These are phyloP conservation scores for Globia sparganii DNA, from an alignment of 2,888 invertebrate genomes.

Conservation along the genomic window DNA sequence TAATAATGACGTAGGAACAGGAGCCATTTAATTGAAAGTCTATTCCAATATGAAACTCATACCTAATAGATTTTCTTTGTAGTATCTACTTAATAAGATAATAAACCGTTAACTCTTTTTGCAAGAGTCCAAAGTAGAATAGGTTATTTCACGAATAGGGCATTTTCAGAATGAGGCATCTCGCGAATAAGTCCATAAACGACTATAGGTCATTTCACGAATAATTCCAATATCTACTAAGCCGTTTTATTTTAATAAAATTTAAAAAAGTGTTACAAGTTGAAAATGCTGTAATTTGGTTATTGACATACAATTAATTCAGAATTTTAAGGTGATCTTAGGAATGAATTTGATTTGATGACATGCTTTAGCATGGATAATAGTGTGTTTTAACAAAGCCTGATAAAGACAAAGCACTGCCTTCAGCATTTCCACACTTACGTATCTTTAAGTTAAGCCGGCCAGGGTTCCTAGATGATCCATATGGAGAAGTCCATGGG, in stretches of 20 bases:
- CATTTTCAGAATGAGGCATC: too few relatives aligned
- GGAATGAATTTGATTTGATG: not conserved
- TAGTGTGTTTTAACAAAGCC: not conserved
- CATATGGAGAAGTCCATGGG: not conserved
- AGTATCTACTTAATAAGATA: not conserved
- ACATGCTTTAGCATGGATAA: too few relatives aligned
- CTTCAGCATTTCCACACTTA: not conserved
- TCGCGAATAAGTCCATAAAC: too few relatives aligned
- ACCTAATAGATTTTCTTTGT: not conserved
- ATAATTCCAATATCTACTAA: too few relatives aligned
- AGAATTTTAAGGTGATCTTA: not conserved
- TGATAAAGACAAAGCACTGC: not conserved
- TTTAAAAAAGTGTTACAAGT: not conserved
- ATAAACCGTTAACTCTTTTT: too few relatives aligned
- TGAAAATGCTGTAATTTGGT: not conserved
- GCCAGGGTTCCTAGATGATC: not conserved
- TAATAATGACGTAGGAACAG: conserved; percentile 48
- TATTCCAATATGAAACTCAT: not conserved
- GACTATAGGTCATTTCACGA: too few relatives aligned
- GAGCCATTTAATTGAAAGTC: conserved; percentile 41
- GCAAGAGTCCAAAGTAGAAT: too few relatives aligned
- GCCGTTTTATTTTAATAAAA: not conserved
- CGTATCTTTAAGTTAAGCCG: not conserved
- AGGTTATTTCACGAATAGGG: too few relatives aligned
- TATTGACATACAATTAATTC: not conserved